phyloP scores from a whole-genome alignment of 2,797 vertebrate genomes.

The Hydrocynus forskahlii region DNA sequence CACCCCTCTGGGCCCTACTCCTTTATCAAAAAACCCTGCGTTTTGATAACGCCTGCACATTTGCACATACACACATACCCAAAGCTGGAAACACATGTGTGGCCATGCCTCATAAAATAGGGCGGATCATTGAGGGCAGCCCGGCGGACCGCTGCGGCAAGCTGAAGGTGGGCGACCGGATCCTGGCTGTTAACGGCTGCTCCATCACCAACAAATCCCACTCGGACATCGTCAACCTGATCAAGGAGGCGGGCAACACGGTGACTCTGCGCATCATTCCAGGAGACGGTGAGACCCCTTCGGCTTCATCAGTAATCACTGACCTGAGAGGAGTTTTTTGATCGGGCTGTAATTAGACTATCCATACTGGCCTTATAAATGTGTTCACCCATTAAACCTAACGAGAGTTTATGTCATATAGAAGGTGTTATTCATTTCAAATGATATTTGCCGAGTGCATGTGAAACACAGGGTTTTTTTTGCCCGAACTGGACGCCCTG shows the following conservation, averaged over 20 bases:
- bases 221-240: slow-evolving; percentile 99
- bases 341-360: not conserved
- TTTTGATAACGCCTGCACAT: slow-evolving; percentile 64
- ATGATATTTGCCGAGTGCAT: too few relatives aligned
- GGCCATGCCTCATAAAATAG: slow-evolving; percentile 99
- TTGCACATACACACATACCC: slow-evolving; percentile 61
- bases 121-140: slow-evolving; percentile 99
- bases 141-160: slow-evolving; percentile 99
- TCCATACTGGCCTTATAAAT: too few relatives aligned
- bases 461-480: too few relatives aligned
- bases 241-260: slow-evolving; percentile 99
- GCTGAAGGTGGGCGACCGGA: slow-evolving; percentile 98
- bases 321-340: not conserved
- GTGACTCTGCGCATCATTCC: slow-evolving; percentile 99
- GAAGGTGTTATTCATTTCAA: too few relatives aligned
- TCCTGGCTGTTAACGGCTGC: slow-evolving; percentile 95
- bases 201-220: slow-evolving; percentile 99
- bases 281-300: slow-evolving; percentile 89
- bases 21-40: slow-evolving; percentile 38
- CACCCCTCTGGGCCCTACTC: slow-evolving; percentile 34
- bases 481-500: not conserved
- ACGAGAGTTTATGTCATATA: too few relatives aligned
- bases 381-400: too few relatives aligned
- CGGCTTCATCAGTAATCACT: not conserved
- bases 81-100: slow-evolving; percentile 99